Evolutionary conservation across 2,113 vertebrate species (phyloP).

Genomic region (Andinoacara biseriatus): DNA sequence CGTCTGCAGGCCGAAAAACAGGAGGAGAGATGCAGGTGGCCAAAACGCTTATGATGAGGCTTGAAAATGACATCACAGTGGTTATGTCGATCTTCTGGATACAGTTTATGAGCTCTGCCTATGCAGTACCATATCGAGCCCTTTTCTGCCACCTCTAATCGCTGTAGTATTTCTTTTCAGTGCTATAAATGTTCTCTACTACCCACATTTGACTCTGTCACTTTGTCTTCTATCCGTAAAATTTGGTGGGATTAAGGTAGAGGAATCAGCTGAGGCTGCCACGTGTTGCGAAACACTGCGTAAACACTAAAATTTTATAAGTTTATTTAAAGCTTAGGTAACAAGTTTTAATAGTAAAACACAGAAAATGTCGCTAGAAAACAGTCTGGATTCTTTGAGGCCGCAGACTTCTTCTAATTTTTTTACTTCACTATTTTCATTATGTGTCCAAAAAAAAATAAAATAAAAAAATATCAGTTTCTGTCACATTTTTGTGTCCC

Average conservation of each 20-base stretch:
- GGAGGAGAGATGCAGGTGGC: fast-evolving
- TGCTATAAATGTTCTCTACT: background rate
- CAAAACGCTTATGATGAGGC: background rate
- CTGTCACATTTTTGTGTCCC: background rate
- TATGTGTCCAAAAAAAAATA: background rate
- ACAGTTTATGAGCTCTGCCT: background rate
- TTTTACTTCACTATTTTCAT: background rate
- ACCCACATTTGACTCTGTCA: background rate
- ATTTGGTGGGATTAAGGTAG: background rate
- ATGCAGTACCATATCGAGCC: no score
- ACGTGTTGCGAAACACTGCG: background rate
- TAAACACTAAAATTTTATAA: background rate
- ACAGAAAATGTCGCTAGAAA: background rate
- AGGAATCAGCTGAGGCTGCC: background rate
- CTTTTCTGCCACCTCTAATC: background rate
- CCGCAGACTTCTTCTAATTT: background rate
- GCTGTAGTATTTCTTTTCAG: background rate
- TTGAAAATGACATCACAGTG: background rate
- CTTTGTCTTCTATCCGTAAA: background rate
- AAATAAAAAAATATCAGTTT: background rate
- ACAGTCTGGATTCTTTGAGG: background rate
- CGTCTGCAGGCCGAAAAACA: no score
- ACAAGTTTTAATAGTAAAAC: background rate
- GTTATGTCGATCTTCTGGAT: background rate
- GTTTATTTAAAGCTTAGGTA: background rate